Base-by-base conservation (phyloP, 1,140 invertebrate species). In the Dendrolimus punctatus region DNA sequence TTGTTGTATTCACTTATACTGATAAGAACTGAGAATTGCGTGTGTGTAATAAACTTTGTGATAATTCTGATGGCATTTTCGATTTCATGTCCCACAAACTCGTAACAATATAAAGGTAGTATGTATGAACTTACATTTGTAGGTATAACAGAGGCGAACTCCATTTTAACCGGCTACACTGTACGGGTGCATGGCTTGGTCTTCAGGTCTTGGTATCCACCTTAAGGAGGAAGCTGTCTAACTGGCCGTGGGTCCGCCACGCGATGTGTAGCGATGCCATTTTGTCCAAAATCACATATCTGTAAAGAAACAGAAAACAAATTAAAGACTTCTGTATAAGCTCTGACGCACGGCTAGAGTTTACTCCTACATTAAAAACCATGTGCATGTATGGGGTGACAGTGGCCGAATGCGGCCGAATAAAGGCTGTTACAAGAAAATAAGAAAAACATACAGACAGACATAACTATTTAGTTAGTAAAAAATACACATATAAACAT, bases 171-270 rank as follows among this genome's bases (percentile, higher is more conserved):
- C 46, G 53, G 46, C 46, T 55, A 42, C 5, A 6, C 7, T 49
- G 51, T 37, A 39, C 8, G 45, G 37, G 50, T 50, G 44, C 65
- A 60, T 58, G 61, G 62, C 57, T 58, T n/a, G 23, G 54, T 54
- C 51, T 51, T 85, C 79, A 82, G 58, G 80, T 84, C 52, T 84
- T 84, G 8, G 80, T 84, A 55, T 81, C 78, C 51, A 71, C 72
- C 58, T 83, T 81, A 58, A 77, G 55, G 38, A 84, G 66, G 49
- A 80, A 80, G 47, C 69, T 60, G 55, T 64, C 64, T 23, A 58
- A 58, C 43, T 64, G 57, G 40, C 62, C 59, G 57, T 55, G 45
- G 43, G 53, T 50, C 44, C 59, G 60, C 66, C 73, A 73, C 10
- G 64, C 58, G 53, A 76, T 70, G 46, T 68, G 73, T 62, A 69